Conservation (phyloP, 2,888 invertebrate species). For the Itoplectis maculator region DNA sequence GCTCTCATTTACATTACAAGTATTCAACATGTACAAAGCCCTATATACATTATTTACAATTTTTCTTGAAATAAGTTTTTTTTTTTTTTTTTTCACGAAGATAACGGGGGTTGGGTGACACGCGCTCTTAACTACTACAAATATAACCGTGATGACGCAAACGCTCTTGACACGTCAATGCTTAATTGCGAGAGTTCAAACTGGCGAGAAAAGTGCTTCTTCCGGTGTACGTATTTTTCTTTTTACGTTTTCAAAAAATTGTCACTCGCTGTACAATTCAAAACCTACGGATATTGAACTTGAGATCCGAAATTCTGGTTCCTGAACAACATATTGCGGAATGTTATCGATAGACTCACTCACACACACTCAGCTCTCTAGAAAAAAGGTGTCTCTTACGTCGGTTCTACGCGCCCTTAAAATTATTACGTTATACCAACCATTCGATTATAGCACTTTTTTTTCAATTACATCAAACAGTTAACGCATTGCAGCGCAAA, state of each 20-base stretch:
- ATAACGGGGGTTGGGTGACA: constrained; percentile 40
- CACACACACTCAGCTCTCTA: constrained; percentile 29
- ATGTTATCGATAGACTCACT: constrained; percentile 32
- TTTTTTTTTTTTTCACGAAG: too few species aligned
- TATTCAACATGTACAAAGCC: constrained; percentile 87
- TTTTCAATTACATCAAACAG: constrained; percentile 33
- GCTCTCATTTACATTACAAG: constrained; percentile 82
- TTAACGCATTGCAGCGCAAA: constrained; percentile 30
- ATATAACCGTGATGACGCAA: constrained; percentile 67
- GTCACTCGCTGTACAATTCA: constrained; percentile 46
- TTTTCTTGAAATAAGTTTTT: constrained; percentile 69
- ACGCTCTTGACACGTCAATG: constrained; percentile 37
- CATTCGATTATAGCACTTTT: constrained; percentile 39
- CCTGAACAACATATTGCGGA: constrained; percentile 51
- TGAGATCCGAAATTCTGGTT: constrained; percentile 16
- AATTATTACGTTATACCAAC: constrained; percentile 41
- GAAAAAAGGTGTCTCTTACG: background rate
- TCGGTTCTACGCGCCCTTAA: constrained; percentile 27
- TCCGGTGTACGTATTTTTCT: background rate
- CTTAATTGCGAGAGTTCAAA: constrained; percentile 19
- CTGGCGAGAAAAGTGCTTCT: constrained; percentile 13
- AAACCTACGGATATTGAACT: constrained; percentile 43
- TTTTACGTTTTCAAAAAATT: constrained; percentile 37
- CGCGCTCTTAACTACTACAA: constrained; percentile 44
- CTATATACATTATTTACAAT: constrained; percentile 86